Conservation (phyloP, 2,888 invertebrate genomes). For the Cephalotes varians region DNA sequence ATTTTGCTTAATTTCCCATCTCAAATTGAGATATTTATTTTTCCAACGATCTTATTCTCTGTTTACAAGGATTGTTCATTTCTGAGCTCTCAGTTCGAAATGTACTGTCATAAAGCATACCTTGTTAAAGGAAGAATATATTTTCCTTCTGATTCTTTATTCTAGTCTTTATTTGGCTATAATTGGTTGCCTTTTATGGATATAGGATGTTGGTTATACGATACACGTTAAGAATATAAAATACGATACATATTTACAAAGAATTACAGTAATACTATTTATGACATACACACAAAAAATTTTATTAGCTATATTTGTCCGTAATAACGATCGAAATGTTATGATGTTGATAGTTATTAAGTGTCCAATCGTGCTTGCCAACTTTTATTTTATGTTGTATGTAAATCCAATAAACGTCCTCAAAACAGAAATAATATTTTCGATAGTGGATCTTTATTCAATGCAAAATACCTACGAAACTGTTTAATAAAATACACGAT, state of each 20-base stretch:
- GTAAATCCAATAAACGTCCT: neutral
- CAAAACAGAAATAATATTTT: constrained; percentile 45
- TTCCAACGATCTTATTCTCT: neutral
- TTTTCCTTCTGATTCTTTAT: neutral
- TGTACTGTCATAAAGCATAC: neutral
- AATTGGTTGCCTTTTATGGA: neutral
- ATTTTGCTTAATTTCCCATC: constrained; percentile 10
- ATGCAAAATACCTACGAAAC: constrained; percentile 46
- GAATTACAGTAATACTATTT: neutral
- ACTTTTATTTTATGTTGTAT: constrained; percentile 26
- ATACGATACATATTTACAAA: neutral
- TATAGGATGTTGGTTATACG: neutral
- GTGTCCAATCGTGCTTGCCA: constrained; percentile 4
- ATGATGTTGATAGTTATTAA: too few species aligned
- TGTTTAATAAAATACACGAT: constrained; percentile 49
- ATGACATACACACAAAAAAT: neutral
- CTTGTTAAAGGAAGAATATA: constrained; percentile 8
- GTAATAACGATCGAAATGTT: constrained; percentile 9
- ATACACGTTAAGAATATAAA: neutral
- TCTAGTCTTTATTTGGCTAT: neutral
- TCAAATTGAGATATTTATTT: constrained; percentile 2
- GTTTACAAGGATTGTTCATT: constrained; percentile 20
- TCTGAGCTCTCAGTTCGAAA: constrained; percentile 1
- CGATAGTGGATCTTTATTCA: constrained; percentile 22
- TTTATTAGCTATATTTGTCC: neutral